Percentiles rank a stretch among this genome's conserved stretches.
phyloP scores from a whole-genome alignment of 2,797 vertebrate species.

The Hyperoplus lanceolatus region DNA sequence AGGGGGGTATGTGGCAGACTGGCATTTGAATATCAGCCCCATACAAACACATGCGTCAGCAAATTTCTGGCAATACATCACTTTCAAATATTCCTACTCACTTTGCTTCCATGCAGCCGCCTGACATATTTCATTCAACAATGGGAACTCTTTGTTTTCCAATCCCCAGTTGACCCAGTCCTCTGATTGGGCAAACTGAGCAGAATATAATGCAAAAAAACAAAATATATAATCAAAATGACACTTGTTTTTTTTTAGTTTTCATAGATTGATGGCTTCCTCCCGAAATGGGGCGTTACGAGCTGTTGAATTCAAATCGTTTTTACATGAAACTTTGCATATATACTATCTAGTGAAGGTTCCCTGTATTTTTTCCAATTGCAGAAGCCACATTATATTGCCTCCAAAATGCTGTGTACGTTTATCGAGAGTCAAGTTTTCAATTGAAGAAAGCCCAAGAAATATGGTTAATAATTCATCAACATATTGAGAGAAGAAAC shows the following conservation, averaged over 20 bases:
- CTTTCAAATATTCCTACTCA: conserved; percentile 40
- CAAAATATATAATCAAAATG: background rate
- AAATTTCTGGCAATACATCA: conserved; percentile 68
- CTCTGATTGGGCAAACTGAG: background rate
- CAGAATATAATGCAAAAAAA: background rate
- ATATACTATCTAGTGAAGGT: background rate
- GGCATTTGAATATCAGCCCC: conserved; percentile 64
- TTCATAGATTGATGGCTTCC: conserved; percentile 25
- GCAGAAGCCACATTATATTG: background rate
- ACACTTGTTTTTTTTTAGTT: conserved; percentile 4
- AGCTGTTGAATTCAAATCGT: conserved; percentile 2
- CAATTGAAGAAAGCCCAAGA: conserved; percentile 40
- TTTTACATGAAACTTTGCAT: conserved; percentile 7
- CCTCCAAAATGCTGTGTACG: conserved; percentile 9
- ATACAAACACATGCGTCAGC: conserved; percentile 67
- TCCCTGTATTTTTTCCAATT: background rate
- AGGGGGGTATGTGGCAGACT: conserved; percentile 37
- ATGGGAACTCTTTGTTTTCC: conserved; percentile 11
- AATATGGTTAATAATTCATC: conserved; percentile 64
- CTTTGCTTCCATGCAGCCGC: conserved; percentile 35
- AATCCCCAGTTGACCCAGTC: conserved; percentile 18
- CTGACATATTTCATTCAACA: conserved; percentile 37
- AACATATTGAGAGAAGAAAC: conserved; percentile 34
- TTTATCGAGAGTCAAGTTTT: conserved; percentile 26
- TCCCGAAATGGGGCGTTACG: background rate